Conservation (phyloP, 2,888 invertebrate species). For the Ischnus inquisitorius region DNA sequence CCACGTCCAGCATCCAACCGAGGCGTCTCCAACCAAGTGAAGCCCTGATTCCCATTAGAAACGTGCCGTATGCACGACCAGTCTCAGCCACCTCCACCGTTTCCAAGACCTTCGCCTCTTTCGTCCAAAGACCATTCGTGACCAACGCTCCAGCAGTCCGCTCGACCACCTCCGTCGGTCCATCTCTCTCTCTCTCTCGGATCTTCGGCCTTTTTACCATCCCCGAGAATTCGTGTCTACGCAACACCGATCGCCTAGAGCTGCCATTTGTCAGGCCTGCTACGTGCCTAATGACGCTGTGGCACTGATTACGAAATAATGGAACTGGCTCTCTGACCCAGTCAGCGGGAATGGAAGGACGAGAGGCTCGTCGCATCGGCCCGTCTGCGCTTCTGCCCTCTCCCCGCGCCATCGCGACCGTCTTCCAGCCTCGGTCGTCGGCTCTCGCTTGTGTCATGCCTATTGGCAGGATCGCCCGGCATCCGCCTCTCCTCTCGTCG, state of each 20-base stretch:
- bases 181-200: not conserved
- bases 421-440: slow-evolving; percentile 11
- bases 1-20: slow-evolving; percentile 4
- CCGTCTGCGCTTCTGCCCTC: not conserved
- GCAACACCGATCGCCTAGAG: slow-evolving; percentile 8
- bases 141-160: not conserved
- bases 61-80: slow-evolving; percentile 24
- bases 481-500: not conserved
- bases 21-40: not conserved
- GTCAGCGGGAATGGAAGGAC: slow-evolving; percentile 53
- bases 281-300: slow-evolving; percentile 79
- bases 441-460: not conserved
- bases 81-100: slow-evolving; percentile 26
- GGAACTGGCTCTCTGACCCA: slow-evolving; percentile 71
- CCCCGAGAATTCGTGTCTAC: not conserved
- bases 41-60: slow-evolving; percentile 18
- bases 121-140: not conserved
- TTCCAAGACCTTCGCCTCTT: slow-evolving; percentile 17
- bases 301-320: slow-evolving; percentile 81
- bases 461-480: not conserved
- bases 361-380: not conserved
- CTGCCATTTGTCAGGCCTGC: slow-evolving; percentile 78
- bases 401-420: not conserved
- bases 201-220: not conserved
- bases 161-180: not conserved